Base-by-base conservation (phyloP, 2,797 vertebrate species). In the Pipistrellus pygmaeus region DNA sequence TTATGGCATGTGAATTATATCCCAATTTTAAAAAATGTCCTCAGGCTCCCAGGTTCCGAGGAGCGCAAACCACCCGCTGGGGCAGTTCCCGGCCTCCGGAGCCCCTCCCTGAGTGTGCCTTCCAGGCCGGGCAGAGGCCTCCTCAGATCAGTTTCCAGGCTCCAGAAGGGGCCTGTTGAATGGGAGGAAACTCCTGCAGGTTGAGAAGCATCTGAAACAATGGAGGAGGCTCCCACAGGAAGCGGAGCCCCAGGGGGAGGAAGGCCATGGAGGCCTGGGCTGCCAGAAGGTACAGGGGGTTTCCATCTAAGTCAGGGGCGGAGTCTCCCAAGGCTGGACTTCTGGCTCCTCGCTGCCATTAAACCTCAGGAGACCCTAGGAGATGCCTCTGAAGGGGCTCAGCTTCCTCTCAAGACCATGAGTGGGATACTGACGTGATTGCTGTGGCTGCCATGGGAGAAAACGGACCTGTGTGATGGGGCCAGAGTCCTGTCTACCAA, bases 141-240 rank as follows among this genome's bases (percentile, higher is more conserved):
- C 64, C 77, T 64, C 17, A 13, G 21, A 32, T 46, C 73, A 57
- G 20, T 25, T 38, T 76, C 53, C 53, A 86, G 57, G 46, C 21
- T 85, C 64, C 75, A 68, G 5, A 17, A 87, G 75, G 60, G 86
- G 62, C 8, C 35, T 82, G 5, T 72, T 68, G 80, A 96, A 96
- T 92, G 66, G 64, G 46, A 86, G 94, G 96, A 96, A 97, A 72
- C 82, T 96, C 86, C 82, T 75, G 87, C 48, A 60, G 88, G n/a
- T 93, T 44, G 68, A 78, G 62, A 76, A 46, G 57, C n/a, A 0
- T 13, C 0, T 14, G n/a, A 78, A 86, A 97, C 96, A 97, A 96
- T 96, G 88, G 44, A 75, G 38, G 44, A 89, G 66, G 64, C 64
- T 88, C 90, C 87, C 60, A 3, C 17, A 51, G 96, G 96, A 97